Base-by-base conservation (phyloP, 2,888 invertebrate species). In the Tenthredo distinguenda region DNA sequence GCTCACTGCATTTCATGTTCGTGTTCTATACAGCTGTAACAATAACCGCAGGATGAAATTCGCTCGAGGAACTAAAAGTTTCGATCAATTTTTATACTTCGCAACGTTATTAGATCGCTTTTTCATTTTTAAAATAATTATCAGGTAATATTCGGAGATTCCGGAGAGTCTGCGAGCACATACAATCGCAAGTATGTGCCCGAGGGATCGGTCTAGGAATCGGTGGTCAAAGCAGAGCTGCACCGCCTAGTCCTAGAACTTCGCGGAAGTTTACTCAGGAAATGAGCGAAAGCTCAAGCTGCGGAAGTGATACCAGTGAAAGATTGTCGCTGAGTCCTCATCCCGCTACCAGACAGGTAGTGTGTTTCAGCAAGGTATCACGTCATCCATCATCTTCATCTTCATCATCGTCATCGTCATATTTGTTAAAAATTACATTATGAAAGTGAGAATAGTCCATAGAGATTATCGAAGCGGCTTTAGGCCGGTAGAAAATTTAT, bases 151-250 rank as follows among this genome's bases (percentile, higher is more conserved):
- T 99, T 90, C 96, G 99, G 85, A 96, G 99, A 87, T 99, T 99
- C 94, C 96, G 99, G 85, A 96, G 99, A 90, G 98, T 99, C 88
- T 99, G 99, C 94, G 99, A 99, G 93, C 98, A 99, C 94, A 98
- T 99, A 88, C 99, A 99, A 93, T 96, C 97, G 50, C 98, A 98
- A 88, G 97, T 97, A 74, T 94, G 95, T 89, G 94, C 94, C 76
- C 93, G 95, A 87, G 91, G 91, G 86, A 89, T 90, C n/a, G 90
- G 91, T 31, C 81, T 92, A 47, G 91, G 89, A 85, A 86, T 92
- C n/a, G 89, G 91, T 12, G 90, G 91, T 15, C 92, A 93, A 50
- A 91, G 91, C 87, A 90, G 92, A 91, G 94, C 90, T 86, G 94
- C 96, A 31, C 95, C 96, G 40, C 95, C 96, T 10, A 96, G 96